Conservation (phyloP, 2,113 vertebrate species). For the Gracilinanus agilis region DNA sequence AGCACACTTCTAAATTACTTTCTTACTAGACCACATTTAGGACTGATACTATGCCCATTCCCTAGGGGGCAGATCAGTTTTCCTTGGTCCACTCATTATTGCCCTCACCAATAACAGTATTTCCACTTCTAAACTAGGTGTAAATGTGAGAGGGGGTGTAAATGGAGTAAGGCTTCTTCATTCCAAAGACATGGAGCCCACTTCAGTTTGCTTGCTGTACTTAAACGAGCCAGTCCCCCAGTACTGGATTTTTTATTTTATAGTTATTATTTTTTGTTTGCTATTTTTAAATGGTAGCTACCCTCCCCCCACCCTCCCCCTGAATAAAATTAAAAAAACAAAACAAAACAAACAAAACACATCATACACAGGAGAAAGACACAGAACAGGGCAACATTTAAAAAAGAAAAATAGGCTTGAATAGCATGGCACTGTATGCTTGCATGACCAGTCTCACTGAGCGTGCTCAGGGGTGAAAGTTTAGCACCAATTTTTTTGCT, state of each 20-base stretch:
- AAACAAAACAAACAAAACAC: conserved; percentile 78
- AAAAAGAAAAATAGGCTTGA: conserved; percentile 78
- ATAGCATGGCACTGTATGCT: conserved; percentile 84
- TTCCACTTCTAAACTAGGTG: conserved; percentile 69
- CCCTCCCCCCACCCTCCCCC: conserved; percentile 77
- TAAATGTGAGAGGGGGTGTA: conserved; percentile 75
- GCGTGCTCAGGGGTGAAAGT: conserved; percentile 86
- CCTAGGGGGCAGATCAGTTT: conserved; percentile 61
- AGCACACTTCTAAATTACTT: conserved; percentile 63
- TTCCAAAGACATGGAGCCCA: conserved; percentile 77
- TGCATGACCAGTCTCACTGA: conserved; percentile 89
- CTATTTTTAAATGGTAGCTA: conserved; percentile 84
- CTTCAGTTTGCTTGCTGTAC: conserved; percentile 71
- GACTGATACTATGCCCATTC: conserved; percentile 67
- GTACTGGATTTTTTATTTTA: conserved; percentile 71
- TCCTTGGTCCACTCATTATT: conserved; percentile 73
- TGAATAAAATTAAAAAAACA: conserved; percentile 81
- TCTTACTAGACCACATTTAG: conserved; percentile 62
- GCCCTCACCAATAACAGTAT: conserved; percentile 70
- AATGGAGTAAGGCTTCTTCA: conserved; percentile 77
- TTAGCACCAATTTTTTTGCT: conserved; percentile 88
- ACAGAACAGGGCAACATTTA: conserved; percentile 84
- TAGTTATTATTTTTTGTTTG: conserved; percentile 69
- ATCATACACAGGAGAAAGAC: conserved; percentile 83
- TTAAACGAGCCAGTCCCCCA: conserved; percentile 77